Base-by-base conservation (phyloP, 2,113 vertebrate species). In the Himantopus leucocephalus region DNA sequence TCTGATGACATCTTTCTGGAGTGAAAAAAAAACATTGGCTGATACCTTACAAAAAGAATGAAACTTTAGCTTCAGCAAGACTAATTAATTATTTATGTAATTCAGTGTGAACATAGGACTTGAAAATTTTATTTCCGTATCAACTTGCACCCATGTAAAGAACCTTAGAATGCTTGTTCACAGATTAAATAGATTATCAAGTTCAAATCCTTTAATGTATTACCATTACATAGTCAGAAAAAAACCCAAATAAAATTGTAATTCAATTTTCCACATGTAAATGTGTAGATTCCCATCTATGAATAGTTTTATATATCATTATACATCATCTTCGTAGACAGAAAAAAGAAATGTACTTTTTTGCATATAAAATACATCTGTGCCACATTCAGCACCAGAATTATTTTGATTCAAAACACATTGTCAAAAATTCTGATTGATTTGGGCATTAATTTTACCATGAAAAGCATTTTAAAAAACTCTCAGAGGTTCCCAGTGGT, bases 51-150 rank as follows among this genome's bases (percentile, higher is more conserved):
- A 96, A 91, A 97, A 96, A 94, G 74, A 88, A 72, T 48, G 71
- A 88, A 97, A 96, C 63, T 45, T 95, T 45, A 96, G 60, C 90
- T 88, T 59, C 74, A 64, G 82, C 9, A 35, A 92, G 87, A 55
- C 83, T 90, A 74, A 92, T 96, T 95, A 92, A 96, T 96, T 96
- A 94, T 85, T 95, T 80, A 95, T 85, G 76, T 48, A 67, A 88
- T 71, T n/a, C 94, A 94, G n/a, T n/a, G 59, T 66, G 92, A 92
- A 94, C 67, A 58, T 1, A 62, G 63, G 23, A 85, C 80, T 96
- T 91, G 90, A 75, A 88, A 67, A 97, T 84, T 95, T 11, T 88
- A 94, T 91, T 81, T 93, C 85, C 29, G 3, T 91, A 94, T 79
- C 82, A 85, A 91, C 94, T 95, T 97, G 78, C 71, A 96, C 84